phyloP scores from a whole-genome alignment of 2,113 vertebrate species.

The Benitochromis conjunctus region DNA sequence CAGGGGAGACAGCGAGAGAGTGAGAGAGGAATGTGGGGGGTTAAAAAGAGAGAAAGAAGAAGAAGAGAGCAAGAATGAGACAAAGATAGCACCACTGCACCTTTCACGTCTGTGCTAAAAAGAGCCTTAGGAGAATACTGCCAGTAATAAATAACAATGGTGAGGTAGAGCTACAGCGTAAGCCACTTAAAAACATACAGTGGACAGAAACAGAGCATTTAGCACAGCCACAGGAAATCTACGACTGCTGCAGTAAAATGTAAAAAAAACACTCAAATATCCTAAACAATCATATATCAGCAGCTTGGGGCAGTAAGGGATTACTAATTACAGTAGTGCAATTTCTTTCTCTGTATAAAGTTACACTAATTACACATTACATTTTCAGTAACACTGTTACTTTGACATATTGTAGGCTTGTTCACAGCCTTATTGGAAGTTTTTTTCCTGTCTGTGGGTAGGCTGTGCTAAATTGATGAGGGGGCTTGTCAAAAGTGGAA shows the following conservation, averaged over 20 bases:
- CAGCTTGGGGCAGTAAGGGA: not conserved
- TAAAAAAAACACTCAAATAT: not conserved
- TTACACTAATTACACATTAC: not conserved
- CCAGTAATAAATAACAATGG: slow-evolving; percentile 55
- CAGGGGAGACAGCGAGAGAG: not conserved
- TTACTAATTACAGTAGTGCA: not conserved
- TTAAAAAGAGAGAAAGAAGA: not conserved
- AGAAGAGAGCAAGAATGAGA: slow-evolving; percentile 9
- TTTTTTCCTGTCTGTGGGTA: not conserved
- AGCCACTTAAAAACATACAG: slow-evolving; percentile 8
- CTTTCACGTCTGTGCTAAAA: slow-evolving; percentile 56
- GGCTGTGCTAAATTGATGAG: not conserved
- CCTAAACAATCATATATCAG: not conserved
- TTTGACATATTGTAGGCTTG: not conserved
- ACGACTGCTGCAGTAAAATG: not conserved
- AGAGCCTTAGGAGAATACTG: slow-evolving; percentile 50
- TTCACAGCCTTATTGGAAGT: not conserved
- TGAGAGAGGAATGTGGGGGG: not conserved
- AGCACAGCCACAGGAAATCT: not conserved
- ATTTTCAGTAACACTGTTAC: not conserved
- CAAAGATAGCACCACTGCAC: slow-evolving; percentile 47
- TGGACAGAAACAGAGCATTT: not conserved
- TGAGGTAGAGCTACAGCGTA: not conserved
- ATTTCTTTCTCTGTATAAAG: not conserved
- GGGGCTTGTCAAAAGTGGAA: not conserved